These are phyloP conservation scores for Seriola aureovittata DNA, from an alignment of 2,113 vertebrate genomes.

Conservation along the genomic window DNA sequence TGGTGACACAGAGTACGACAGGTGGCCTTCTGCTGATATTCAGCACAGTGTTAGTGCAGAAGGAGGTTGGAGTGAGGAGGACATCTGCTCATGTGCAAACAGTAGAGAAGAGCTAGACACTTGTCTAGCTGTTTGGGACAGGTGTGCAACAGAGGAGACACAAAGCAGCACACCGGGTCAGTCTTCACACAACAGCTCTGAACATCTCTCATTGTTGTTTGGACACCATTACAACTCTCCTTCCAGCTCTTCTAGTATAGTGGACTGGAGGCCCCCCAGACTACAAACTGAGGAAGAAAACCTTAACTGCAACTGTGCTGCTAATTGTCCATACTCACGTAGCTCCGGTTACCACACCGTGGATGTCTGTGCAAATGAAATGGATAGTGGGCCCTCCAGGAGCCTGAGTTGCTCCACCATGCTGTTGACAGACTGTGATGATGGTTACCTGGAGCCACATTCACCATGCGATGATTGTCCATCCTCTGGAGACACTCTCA, in stretches of 20 bases:
- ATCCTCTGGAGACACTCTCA: constrained; percentile 70
- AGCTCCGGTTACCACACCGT: constrained; percentile 82
- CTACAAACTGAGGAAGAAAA: constrained; percentile 49
- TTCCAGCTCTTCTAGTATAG: constrained; percentile 70
- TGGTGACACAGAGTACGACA: constrained; percentile 39
- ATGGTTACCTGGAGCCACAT: constrained; percentile 67
- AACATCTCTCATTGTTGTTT: constrained; percentile 83
- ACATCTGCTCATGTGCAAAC: constrained; percentile 74
- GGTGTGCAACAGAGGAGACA: constrained; percentile 71
- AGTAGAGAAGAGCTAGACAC: constrained; percentile 68
- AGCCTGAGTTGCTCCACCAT: constrained; percentile 83
- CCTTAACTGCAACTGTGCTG: constrained; percentile 73
- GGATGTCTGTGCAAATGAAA: constrained; percentile 74
- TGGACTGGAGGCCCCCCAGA: constrained; percentile 63
- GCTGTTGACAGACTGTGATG: constrained; percentile 79
- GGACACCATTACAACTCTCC: constrained; percentile 75
- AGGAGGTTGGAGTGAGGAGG: constrained; percentile 80
- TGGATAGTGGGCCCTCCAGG: constrained; percentile 72
- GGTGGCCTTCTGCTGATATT: constrained; percentile 69
- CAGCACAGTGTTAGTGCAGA: constrained; percentile 69
- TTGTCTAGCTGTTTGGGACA: constrained; percentile 65
- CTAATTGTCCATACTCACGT: constrained; percentile 79
- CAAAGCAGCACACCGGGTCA: constrained; percentile 76
- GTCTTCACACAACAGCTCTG: constrained; percentile 82
- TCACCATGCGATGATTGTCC: constrained; percentile 72